phyloP scores from a whole-genome alignment of 1,140 invertebrate genomes.

The Aphelenchoides fujianensis region DNA sequence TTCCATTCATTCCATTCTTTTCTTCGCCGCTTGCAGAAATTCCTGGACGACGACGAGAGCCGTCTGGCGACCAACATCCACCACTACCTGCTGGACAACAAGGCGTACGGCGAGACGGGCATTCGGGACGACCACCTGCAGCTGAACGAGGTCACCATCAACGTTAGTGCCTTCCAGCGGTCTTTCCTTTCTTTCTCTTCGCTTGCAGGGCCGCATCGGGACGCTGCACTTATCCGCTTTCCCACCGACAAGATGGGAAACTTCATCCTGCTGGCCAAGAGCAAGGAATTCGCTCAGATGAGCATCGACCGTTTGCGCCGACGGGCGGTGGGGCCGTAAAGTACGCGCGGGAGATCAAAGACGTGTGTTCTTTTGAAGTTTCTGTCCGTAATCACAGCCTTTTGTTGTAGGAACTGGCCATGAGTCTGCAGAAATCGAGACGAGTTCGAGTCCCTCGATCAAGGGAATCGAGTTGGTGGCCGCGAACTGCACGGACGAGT shows the following conservation, averaged over 20 bases:
- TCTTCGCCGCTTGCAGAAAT: slow-evolving; percentile 69
- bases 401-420: slow-evolving; percentile 87
- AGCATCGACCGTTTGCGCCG: slow-evolving; percentile 92
- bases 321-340: slow-evolving; percentile 97
- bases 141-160: slow-evolving; percentile 83
- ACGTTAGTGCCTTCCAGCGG: too few species aligned
- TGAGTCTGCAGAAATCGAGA: slow-evolving; percentile 91
- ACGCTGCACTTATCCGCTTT: slow-evolving; percentile 97
- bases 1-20: neutral
- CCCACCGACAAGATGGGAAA: slow-evolving; percentile 90
- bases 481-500: slow-evolving; percentile 75
- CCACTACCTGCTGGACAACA: slow-evolving; percentile 87
- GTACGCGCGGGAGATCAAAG: slow-evolving; percentile 87
- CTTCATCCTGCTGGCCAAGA: slow-evolving; percentile 85
- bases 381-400: slow-evolving; percentile 63
- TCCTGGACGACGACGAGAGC: slow-evolving; percentile 72
- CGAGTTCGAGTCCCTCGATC: slow-evolving; percentile 89
- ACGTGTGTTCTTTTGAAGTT: slow-evolving; percentile 66
- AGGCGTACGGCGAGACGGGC: slow-evolving; percentile 74
- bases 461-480: slow-evolving; percentile 92
- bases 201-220: slow-evolving; percentile 72
- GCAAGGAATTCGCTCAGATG: slow-evolving; percentile 88
- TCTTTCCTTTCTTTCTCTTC: too few species aligned
- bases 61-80: slow-evolving; percentile 80
- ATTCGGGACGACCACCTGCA: slow-evolving; percentile 68